These are phyloP conservation scores for Typhlomys cinereus DNA, from an alignment of 2,113 vertebrate species.

Conservation along the genomic window DNA sequence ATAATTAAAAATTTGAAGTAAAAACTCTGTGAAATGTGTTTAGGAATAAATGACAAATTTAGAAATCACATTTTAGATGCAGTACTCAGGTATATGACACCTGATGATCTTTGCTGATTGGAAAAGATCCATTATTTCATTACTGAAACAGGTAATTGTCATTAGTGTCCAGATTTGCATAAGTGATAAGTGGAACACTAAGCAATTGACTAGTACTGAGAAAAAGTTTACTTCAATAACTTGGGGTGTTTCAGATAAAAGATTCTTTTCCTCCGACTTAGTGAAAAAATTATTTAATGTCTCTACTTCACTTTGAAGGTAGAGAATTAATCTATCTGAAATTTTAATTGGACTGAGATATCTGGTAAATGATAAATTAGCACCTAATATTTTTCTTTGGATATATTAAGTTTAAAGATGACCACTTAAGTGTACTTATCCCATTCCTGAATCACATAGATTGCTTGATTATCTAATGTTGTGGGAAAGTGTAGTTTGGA, in stretches of 20 bases:
- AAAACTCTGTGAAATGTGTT: background rate
- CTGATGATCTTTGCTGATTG: background rate
- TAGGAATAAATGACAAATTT: background rate
- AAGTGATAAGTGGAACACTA: background rate
- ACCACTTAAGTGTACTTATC: background rate
- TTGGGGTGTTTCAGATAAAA: background rate
- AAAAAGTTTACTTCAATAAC: conserved; percentile 1
- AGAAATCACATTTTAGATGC: conserved; percentile 3
- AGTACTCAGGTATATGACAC: background rate
- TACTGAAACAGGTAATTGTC: background rate
- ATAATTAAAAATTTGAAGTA: conserved; percentile 34
- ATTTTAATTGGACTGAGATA: conserved; percentile 25
- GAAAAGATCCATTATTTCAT: background rate
- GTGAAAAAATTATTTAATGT: conserved; percentile 10
- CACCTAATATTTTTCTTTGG: background rate
- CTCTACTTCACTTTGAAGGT: background rate
- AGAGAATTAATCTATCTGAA: conserved; percentile 22
- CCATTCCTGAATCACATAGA: conserved; percentile 4
- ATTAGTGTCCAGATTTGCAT: background rate
- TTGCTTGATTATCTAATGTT: background rate
- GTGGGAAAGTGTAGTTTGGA: background rate
- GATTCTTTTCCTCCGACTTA: background rate
- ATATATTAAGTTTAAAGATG: background rate
- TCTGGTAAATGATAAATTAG: conserved; percentile 17
- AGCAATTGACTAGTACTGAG: background rate